Conservation (phyloP, 2,113 vertebrate genomes). For the Periophthalmodon schlosseri region DNA sequence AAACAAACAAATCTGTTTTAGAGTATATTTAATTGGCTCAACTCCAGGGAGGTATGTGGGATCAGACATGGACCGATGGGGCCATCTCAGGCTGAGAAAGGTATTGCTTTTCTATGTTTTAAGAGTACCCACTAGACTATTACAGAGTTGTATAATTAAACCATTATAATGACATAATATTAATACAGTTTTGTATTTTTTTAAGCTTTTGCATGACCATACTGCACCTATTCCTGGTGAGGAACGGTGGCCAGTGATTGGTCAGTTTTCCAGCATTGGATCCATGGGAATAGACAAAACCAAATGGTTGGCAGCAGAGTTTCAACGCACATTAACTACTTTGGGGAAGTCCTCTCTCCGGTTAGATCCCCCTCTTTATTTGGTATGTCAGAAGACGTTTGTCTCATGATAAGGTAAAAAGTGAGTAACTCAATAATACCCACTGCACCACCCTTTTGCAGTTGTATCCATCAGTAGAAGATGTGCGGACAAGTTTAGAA, state of each 20-base stretch:
- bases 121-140: neutral
- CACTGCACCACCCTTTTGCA: constrained; percentile 51
- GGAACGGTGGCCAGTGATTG: constrained; percentile 87
- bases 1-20: constrained; percentile 48
- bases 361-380: constrained; percentile 75
- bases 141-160: too few species aligned
- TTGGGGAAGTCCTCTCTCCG: constrained; percentile 68
- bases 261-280: constrained; percentile 97
- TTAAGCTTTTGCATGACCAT: constrained; percentile 80
- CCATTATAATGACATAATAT: neutral
- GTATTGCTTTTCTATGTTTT: constrained; percentile 64
- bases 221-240: constrained; percentile 50
- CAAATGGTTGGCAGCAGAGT: constrained; percentile 92
- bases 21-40: constrained; percentile 91
- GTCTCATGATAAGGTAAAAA: neutral
- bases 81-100: constrained; percentile 93
- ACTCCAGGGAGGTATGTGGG: constrained; percentile 91
- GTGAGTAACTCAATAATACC: neutral
- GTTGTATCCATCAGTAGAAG: constrained; percentile 94
- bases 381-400: constrained; percentile 74
- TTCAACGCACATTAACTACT: constrained; percentile 85
- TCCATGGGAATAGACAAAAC: constrained; percentile 90
- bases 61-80: constrained; percentile 91
- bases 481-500: constrained; percentile 94
- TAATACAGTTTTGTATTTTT: neutral